Evolutionary conservation across 2,888 invertebrate species (phyloP).

Genomic region (Ypsolopha scabrella): DNA sequence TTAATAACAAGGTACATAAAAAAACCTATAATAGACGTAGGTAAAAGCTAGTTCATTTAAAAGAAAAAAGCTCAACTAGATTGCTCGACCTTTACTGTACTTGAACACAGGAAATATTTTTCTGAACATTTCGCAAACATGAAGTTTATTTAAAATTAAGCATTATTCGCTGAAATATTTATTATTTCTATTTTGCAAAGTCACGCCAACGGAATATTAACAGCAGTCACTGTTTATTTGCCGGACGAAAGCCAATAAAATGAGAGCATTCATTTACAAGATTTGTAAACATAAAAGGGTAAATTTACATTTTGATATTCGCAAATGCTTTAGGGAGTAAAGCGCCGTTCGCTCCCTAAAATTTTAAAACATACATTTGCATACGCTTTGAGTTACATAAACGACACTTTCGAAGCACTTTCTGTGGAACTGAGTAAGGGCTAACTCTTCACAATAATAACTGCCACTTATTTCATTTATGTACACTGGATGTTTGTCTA

Average conservation of each 20-base stretch:
- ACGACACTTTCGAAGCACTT: constrained; percentile 67
- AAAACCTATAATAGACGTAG: too few species aligned
- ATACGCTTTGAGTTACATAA: constrained; percentile 69
- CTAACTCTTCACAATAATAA: background rate
- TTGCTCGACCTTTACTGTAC: too few species aligned
- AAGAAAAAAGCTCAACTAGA: too few species aligned
- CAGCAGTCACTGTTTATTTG: background rate
- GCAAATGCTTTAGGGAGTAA: constrained; percentile 64
- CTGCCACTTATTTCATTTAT: too few species aligned
- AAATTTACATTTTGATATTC: constrained; percentile 69
- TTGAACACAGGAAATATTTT: too few species aligned
- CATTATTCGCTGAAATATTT: too few species aligned
- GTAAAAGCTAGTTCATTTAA: too few species aligned
- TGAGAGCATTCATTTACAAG: constrained; percentile 66
- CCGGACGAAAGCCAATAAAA: constrained; percentile 55
- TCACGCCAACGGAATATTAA: background rate
- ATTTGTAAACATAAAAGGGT: constrained; percentile 70
- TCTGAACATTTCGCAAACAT: too few species aligned
- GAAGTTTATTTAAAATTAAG: too few species aligned
- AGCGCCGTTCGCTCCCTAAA: constrained; percentile 66
- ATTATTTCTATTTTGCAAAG: too few species aligned
- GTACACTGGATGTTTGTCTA: too few species aligned
- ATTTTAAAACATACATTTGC: constrained; percentile 70
- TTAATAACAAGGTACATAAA: too few species aligned
- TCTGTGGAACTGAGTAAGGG: constrained; percentile 12